Percentiles rank a stretch among this genome's conserved stretches.
These are phyloP conservation scores for Apogon hyalosoma DNA, from an alignment of 2,797 vertebrate genomes.

Conservation along the genomic window DNA sequence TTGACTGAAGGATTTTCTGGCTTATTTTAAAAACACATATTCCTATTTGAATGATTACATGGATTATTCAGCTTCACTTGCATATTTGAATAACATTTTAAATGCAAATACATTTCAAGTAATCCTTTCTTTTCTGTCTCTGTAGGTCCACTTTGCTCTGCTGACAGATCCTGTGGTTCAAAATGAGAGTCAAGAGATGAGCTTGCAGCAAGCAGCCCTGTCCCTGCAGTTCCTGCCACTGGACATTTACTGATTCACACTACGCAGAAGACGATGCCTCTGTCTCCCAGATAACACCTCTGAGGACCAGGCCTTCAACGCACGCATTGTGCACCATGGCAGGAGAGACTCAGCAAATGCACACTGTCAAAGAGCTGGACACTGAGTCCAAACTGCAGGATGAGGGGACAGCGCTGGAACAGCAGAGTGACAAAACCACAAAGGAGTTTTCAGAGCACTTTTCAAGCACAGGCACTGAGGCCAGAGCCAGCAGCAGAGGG, in stretches of 20 bases:
- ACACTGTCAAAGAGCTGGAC: slow-evolving; percentile 84
- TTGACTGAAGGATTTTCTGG: neutral
- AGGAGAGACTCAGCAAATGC: slow-evolving; percentile 91
- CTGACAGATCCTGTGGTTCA: slow-evolving; percentile 68
- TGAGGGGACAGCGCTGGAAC: slow-evolving; percentile 83
- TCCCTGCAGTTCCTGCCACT: slow-evolving; percentile 77
- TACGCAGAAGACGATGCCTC: slow-evolving; percentile 80
- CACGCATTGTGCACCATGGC: slow-evolving; percentile 88
- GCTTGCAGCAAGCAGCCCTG: slow-evolving; percentile 70
- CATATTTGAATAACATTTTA: neutral
- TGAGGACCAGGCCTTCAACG: slow-evolving; percentile 83
- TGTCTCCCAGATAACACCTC: slow-evolving; percentile 80
- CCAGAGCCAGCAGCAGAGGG: slow-evolving; percentile 65
- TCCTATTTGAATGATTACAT: neutral
- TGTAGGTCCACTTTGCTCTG: slow-evolving; percentile 75
- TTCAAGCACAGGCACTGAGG: slow-evolving; percentile 78
- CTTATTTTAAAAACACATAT: neutral
- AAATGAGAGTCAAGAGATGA: slow-evolving; percentile 81
- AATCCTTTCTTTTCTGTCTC: slow-evolving; percentile 46
- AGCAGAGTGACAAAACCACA: slow-evolving; percentile 83
- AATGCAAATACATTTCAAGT: slow-evolving; percentile 16
- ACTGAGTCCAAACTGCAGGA: slow-evolving; percentile 84
- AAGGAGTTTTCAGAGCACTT: slow-evolving; percentile 84
- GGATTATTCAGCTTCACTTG: neutral
- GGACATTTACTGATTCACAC: slow-evolving; percentile 76